Base-by-base conservation (phyloP, 2,797 vertebrate genomes). In the Chloroceryle inda region DNA sequence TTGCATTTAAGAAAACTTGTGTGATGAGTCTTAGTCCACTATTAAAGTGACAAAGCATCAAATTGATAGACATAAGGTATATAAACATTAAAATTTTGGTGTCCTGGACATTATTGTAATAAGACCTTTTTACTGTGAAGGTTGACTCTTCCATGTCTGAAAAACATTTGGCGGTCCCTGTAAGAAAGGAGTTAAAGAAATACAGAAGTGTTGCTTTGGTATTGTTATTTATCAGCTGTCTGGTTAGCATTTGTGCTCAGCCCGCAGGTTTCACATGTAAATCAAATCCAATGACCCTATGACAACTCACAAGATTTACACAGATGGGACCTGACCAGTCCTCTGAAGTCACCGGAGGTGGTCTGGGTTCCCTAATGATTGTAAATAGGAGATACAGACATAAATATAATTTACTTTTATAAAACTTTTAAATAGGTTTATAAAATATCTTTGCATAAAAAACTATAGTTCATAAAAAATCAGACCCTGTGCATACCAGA, bases 241-340 rank as follows among this genome's bases (percentile, higher is more conserved):
- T 96, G 95, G 95, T 94, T 95, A 95, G 63, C 85, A 96, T 96
- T 96, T 96, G 93, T 96, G 96, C 95, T 85, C 95, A 95, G 89
- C 96, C 88, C 11, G 77, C 95, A 96, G 83, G 91, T 96, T 97
- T 96, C 94, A 92, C 89, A 92, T 95, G 91, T 96, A 97, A 95
- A 95, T 96, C 94, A 93, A 92, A 93, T 95, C 77, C 94, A 95
- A 91, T 89, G 93, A 88, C 85, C 59, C 94, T 90, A 52, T 88
- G 92, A 96, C 92, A 94, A 61, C 85, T 90, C 83, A 79, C 76
- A 94, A 92, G 89, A 95, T 95, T 95, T 95, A 97, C 82, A 88
- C 96, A 95, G 88, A 97, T 91, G 80, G 76, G 89, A 89, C 82
- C 81, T 92, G 94, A 88, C 85, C 92, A 92, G 56, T 72, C 59